Percentiles rank a stretch among this genome's conserved stretches.
phyloP scores from a whole-genome alignment of 1,140 invertebrate genomes.

The Rhopalosiphum maidis region DNA sequence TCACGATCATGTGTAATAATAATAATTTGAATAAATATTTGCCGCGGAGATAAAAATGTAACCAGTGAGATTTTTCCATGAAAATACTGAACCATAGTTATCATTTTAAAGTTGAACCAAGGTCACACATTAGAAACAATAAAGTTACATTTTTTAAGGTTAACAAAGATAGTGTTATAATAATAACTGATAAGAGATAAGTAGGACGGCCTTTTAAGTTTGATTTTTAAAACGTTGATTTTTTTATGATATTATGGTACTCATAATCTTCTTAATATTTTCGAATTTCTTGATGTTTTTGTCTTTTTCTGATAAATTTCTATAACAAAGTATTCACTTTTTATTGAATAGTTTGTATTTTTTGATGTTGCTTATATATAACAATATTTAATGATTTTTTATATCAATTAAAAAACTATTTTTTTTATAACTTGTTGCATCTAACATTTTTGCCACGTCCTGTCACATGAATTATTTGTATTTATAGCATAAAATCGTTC shows the following conservation, averaged over 20 bases:
- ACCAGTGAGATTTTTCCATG: not conserved
- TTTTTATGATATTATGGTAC: not conserved
- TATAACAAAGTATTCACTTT: not conserved
- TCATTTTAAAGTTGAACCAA: no score
- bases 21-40: not conserved
- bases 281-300: not conserved
- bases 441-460: not conserved
- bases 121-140: no score
- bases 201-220: not conserved
- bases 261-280: not conserved
- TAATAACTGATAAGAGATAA: not conserved
- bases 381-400: not conserved
- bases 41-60: not conserved
- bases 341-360: not conserved
- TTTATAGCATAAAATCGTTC: not conserved
- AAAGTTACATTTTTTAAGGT: not conserved
- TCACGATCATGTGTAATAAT: no score
- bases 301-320: not conserved
- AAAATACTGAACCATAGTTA: not conserved
- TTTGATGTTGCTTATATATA: not conserved
- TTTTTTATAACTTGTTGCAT: not conserved
- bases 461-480: not conserved
- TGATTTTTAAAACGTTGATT: not conserved
- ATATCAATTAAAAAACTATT: not conserved
- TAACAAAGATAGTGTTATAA: not conserved